A percentile compares a stretch with the other conserved stretches of the same genome.
Evolutionary conservation across 2,113 vertebrate species (phyloP).

Genomic region (Lepus europaeus): DNA sequence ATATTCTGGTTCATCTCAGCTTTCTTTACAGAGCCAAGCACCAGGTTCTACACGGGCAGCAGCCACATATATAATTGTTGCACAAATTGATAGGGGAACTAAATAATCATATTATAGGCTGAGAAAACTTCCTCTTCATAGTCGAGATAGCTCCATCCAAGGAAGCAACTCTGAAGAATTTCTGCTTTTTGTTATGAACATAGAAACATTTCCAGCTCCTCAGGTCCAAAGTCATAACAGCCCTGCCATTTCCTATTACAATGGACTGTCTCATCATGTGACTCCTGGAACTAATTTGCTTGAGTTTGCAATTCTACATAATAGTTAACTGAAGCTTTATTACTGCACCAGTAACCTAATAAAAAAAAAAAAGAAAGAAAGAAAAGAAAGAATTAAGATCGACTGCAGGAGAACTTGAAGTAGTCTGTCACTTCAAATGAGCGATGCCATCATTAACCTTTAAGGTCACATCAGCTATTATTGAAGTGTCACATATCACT

Average conservation of each 20-base stretch:
- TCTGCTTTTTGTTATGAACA: background rate
- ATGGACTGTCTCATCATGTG: conserved; percentile 3
- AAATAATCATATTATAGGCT: background rate
- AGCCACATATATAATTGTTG: rapidly evolving
- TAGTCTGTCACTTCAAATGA: conserved; percentile 73
- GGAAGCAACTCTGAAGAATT: background rate
- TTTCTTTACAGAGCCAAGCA: background rate
- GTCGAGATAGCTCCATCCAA: background rate
- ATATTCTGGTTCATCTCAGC: background rate
- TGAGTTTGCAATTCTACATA: conserved; percentile 63
- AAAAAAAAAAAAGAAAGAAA: background rate
- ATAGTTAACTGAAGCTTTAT: conserved; percentile 57
- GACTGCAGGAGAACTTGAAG: conserved; percentile 69
- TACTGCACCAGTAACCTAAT: conserved; percentile 71
- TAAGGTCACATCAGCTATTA: conserved; percentile 86
- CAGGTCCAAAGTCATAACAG: background rate
- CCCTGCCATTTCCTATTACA: background rate
- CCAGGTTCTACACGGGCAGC: background rate
- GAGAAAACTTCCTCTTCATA: background rate
- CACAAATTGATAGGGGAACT: background rate
- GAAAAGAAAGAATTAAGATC: conserved; percentile 69
- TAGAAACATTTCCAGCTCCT: background rate
- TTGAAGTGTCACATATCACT: conserved; percentile 88
- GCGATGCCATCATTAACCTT: conserved; percentile 85
- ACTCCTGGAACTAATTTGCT: conserved; percentile 66